Evolutionary conservation across 2,113 vertebrate species (phyloP).

Genomic region (Columba livia): DNA sequence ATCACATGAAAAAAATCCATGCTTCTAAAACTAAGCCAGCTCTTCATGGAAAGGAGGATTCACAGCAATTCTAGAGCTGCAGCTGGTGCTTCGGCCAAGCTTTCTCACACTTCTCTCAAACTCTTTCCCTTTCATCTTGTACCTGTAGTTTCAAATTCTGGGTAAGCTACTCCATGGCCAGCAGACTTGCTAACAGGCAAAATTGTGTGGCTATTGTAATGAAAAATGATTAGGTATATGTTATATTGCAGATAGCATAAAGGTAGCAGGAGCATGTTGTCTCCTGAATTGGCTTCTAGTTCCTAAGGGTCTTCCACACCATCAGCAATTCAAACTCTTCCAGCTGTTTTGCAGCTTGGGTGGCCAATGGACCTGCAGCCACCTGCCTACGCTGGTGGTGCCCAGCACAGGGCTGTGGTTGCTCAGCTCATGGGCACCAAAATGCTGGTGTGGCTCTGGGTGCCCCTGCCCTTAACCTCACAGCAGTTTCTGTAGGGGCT

Average conservation of each 20-base stretch:
- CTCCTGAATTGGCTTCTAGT: neutral
- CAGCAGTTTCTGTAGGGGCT: neutral
- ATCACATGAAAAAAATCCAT: neutral
- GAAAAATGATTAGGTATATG: neutral
- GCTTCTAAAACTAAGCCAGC: neutral
- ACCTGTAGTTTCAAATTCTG: neutral
- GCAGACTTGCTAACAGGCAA: neutral
- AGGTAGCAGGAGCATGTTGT: neutral
- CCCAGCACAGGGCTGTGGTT: neutral
- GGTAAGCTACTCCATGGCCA: neutral
- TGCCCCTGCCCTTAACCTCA: neutral
- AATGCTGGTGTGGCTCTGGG: neutral
- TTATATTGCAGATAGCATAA: neutral
- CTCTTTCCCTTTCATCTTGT: neutral
- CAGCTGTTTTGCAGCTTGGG: neutral
- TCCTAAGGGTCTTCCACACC: neutral
- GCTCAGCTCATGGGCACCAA: neutral
- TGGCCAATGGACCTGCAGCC: neutral
- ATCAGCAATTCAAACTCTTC: neutral
- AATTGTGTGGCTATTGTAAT: neutral
- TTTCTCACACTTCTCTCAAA: neutral
- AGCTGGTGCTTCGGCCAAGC: neutral
- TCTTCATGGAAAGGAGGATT: neutral
- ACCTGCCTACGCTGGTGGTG: accelerated
- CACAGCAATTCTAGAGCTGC: neutral